phyloP scores from a whole-genome alignment of 2,113 vertebrate genomes.

The Ophthalmotilapia sp. region DNA sequence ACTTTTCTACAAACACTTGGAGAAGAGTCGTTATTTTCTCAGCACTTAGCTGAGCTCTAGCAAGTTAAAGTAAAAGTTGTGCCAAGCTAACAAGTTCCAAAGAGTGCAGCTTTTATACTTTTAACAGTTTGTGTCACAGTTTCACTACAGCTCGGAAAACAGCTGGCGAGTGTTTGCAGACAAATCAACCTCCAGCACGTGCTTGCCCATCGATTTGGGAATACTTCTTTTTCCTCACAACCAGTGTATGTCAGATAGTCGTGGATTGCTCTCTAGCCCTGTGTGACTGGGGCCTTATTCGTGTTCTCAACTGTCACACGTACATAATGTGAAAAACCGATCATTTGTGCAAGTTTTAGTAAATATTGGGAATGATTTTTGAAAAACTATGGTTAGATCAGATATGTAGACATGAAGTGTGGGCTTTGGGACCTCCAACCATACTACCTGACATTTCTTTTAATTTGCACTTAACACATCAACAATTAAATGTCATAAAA shows the following conservation, averaged over 20 bases:
- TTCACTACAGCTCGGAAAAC: neutral
- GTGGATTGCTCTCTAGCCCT: neutral
- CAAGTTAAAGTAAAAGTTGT: neutral
- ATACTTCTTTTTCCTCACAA: neutral
- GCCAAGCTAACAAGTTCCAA: neutral
- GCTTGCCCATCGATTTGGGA: neutral
- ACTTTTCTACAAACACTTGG: neutral
- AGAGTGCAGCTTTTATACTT: neutral
- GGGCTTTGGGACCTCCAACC: neutral
- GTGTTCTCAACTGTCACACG: rapidly evolving
- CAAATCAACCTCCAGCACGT: neutral
- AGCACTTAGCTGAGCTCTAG: neutral
- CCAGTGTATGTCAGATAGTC: neutral
- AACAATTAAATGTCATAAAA: neutral
- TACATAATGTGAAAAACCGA: neutral
- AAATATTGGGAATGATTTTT: neutral
- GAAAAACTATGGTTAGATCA: neutral
- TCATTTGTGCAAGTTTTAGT: neutral
- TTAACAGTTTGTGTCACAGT: neutral
- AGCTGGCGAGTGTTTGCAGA: neutral
- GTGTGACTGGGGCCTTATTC: neutral
- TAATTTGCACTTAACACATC: neutral
- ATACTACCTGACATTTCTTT: neutral
- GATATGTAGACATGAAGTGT: neutral
- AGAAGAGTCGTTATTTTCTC: neutral